Percentiles rank a stretch among this genome's conserved stretches.
Evolutionary conservation across 2,888 invertebrate genomes (phyloP).

Genomic region (Mesorhabditis spiculigera): DNA sequence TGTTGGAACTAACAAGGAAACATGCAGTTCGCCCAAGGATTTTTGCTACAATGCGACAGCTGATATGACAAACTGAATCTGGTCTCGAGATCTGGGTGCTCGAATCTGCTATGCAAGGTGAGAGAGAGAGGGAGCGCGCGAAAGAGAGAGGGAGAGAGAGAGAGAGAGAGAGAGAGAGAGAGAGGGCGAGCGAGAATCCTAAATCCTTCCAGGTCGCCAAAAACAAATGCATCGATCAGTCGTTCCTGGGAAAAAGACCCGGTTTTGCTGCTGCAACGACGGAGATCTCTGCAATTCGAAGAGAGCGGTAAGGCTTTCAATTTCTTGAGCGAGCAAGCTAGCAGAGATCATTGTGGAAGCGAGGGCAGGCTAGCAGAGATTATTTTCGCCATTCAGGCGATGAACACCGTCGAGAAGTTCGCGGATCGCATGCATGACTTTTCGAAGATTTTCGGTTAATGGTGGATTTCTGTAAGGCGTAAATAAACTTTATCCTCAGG

Average conservation of each 20-base stretch:
- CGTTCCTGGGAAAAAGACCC: constrained; percentile 20
- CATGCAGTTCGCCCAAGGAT: constrained; percentile 23
- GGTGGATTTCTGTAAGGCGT: no score
- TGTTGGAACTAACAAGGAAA: constrained; percentile 27
- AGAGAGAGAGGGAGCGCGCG: no score
- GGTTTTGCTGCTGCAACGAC: constrained; percentile 36
- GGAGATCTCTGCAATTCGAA: constrained; percentile 38
- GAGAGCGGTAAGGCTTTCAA: constrained; percentile 20
- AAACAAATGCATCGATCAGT: constrained; percentile 30
- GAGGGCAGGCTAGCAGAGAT: not conserved
- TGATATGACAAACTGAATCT: constrained; percentile 23
- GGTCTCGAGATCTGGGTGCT: constrained; percentile 31
- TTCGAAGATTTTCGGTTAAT: not conserved
- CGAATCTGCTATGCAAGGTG: constrained; percentile 8
- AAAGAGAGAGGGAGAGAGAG: no score
- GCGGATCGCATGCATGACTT: not conserved
- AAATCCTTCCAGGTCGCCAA: constrained; percentile 16
- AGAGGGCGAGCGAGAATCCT: not conserved
- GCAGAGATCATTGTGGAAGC: no score
- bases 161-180: not conserved
- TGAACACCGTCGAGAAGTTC: not conserved
- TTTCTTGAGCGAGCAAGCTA: no score
- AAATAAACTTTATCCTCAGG: no score
- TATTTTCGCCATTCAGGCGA: not conserved
- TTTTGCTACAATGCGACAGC: constrained; percentile 37